A percentile compares a stretch with the other conserved stretches of the same genome.
phyloP scores from a whole-genome alignment of 2,113 vertebrate species.

The Nannospalax galili region DNA sequence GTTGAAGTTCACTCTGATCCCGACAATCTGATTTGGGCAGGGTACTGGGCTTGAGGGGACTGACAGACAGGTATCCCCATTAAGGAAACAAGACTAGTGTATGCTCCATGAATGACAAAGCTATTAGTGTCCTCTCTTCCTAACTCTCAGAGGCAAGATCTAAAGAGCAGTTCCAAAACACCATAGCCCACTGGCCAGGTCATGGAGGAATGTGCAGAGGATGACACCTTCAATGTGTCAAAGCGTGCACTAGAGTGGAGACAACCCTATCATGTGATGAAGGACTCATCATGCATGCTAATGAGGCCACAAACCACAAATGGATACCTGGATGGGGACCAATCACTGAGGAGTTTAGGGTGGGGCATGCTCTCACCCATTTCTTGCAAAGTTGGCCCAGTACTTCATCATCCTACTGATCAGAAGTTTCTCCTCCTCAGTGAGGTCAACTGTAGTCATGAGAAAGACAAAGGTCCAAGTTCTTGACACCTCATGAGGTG shows the following conservation, averaged over 20 bases:
- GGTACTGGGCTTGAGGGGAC: not conserved
- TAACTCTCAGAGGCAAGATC: not conserved
- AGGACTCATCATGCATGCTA: not conserved
- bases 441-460: conserved; percentile 35
- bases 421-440: not conserved
- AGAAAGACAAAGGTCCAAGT: not conserved
- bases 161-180: not conserved
- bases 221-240: not conserved
- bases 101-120: not conserved
- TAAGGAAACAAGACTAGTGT: not conserved
- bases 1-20: not conserved
- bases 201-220: not conserved
- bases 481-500: not conserved
- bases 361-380: conserved; percentile 85
- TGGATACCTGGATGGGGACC: not conserved
- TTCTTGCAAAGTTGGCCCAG: no score
- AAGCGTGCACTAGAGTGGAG: not conserved
- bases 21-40: not conserved
- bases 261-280: not conserved
- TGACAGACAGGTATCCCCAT: not conserved
- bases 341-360: not conserved
- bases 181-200: not conserved
- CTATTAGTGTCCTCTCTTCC: not conserved
- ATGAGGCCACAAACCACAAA: not conserved
- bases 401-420: no score